Percentiles rank a stretch among this genome's conserved stretches.
Conservation (phyloP, 2,797 vertebrate genomes). For the Sebastes diploproa region DNA sequence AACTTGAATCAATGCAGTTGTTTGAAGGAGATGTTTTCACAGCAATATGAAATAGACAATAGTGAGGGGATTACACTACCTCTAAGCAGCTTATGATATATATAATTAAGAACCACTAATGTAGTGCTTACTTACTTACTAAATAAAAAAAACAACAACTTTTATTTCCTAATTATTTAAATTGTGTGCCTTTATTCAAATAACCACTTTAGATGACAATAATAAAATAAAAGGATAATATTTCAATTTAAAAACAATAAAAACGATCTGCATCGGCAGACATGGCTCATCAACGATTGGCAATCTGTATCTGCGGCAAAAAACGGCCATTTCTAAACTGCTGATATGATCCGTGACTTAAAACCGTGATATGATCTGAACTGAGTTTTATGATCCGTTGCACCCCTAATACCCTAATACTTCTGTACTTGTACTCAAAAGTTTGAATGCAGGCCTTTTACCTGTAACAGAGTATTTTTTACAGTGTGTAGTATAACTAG, state of each 20-base stretch:
- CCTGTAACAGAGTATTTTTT: neutral
- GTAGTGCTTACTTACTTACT: too few relatives aligned
- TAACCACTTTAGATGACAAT: too few relatives aligned
- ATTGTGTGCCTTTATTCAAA: too few relatives aligned
- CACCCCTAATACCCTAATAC: neutral
- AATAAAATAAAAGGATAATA: too few relatives aligned
- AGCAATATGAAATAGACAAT: neutral
- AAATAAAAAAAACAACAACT: too few relatives aligned
- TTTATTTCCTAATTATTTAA: too few relatives aligned
- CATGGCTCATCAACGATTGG: too few relatives aligned
- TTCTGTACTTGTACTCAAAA: neutral
- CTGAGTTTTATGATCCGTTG: neutral
- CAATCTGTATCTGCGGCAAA: too few relatives aligned
- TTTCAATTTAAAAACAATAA: too few relatives aligned
- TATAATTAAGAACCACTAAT: neutral
- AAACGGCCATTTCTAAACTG: too few relatives aligned
- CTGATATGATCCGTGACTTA: too few relatives aligned
- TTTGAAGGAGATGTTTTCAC: neutral
- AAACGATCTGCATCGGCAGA: rapidly evolving
- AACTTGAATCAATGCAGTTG: neutral
- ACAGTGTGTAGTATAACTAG: neutral
- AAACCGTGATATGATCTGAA: too few relatives aligned
- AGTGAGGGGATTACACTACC: neutral
- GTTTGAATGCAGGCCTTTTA: neutral
- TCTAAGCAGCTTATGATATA: neutral